Base-by-base conservation (phyloP, 1,140 invertebrate genomes). In the Conus ventricosus region DNA sequence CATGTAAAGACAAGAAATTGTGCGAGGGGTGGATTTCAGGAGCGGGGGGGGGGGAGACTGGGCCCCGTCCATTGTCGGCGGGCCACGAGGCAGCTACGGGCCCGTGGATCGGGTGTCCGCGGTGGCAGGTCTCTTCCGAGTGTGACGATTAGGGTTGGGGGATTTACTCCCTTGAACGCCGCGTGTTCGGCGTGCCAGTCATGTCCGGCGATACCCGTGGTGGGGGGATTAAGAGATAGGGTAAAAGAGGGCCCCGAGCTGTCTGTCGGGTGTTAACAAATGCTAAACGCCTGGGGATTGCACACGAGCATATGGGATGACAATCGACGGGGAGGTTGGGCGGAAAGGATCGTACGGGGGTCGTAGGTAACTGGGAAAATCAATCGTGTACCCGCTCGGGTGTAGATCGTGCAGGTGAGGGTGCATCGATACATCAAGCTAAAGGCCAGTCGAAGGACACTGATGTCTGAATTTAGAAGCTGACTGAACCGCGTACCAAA, bases 1-100 rank as follows among this genome's bases (percentile, higher is more conserved):
- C 80, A 81, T 81, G 80, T 81, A 81, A 81, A 81, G 80, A 81
- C 80, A 81, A 81, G 80, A 81, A 81, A 81, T 81, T 81, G 80
- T 54, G 80, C 51, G 80, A 23, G 39, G 80, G 80, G 51, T 81
- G 80, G 80, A 81, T 81, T 81, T 81, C 80, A 81, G 53, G 76
- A 39, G 39, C 39, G 39, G 3, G 76, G 39, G 39, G 3, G 76
- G 39, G 80, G 80, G 80, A 81, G 80, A 15, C 80, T 23, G 17
- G 51, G 5, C 51, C 51, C 39, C 7, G 17, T 51, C 39, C 80
- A 81, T 81, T 81, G 80, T 81, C 5, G 17, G 11, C 15, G 0
- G 13, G 5, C 80, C 39, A 13, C 15, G 80, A 81, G 39, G 80
- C 80, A 81, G 80, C 80, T 81, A 81, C 80, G 80, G 39, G 80